These are phyloP conservation scores for Parazoanthus atlanticus DNA, from an alignment of 92 coral and sea anemone genomes.

Conservation along the genomic window DNA sequence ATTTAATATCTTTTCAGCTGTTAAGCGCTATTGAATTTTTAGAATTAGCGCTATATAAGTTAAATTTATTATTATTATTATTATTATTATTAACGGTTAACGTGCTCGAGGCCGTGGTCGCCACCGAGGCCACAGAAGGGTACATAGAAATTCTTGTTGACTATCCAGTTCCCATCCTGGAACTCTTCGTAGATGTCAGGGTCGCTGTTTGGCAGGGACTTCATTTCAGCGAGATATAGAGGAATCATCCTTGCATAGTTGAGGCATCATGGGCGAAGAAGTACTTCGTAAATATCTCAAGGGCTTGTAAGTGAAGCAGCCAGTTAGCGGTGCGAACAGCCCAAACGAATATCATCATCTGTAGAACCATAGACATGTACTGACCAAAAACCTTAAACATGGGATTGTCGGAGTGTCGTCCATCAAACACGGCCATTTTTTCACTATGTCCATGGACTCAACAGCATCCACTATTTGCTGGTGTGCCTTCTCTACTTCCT, in stretches of 20 bases:
- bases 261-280: constrained; percentile 63
- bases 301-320: constrained; percentile 56
- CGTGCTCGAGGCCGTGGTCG: constrained; percentile 63
- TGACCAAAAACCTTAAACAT: constrained; percentile 48
- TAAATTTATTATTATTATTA: too few relatives aligned
- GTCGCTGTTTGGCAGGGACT: constrained; percentile 21
- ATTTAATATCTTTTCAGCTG: too few relatives aligned
- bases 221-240: constrained; percentile 62
- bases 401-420: constrained; percentile 30
- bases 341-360: constrained; percentile 56
- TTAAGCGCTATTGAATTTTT: too few relatives aligned
- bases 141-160: constrained; percentile 56
- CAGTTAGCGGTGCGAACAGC: constrained; percentile 57
- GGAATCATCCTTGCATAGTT: constrained; percentile 66
- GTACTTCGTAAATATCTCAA: constrained; percentile 47
- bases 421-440: constrained; percentile 56
- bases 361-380: constrained; percentile 59
- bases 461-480: background rate
- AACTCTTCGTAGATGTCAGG: constrained; percentile 39
- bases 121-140: constrained; percentile 66
- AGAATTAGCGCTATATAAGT: too few relatives aligned
- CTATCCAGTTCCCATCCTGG: constrained; percentile 62
- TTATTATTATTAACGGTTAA: too few relatives aligned
- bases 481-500: constrained; percentile 27
- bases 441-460: background rate